Percentiles rank a stretch among this genome's conserved stretches.
Evolutionary conservation across 2,797 vertebrate species (phyloP).

Genomic region (Novumbra hubbsi): DNA sequence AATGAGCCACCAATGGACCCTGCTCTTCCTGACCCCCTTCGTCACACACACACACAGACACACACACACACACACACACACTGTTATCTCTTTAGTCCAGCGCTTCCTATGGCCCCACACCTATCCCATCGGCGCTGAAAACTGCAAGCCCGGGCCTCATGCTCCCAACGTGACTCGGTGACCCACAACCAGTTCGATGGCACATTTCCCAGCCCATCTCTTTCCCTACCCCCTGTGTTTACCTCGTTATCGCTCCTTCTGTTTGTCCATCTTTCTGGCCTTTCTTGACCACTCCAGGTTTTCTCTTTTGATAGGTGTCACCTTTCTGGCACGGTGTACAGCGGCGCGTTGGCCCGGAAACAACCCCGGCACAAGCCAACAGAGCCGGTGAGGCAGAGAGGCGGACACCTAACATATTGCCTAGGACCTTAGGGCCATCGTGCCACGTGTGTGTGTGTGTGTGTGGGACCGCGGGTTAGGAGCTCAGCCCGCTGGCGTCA

Average conservation of each 20-base stretch:
- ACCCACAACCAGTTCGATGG: constrained; percentile 63
- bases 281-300: constrained; percentile 50
- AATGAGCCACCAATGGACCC: constrained; percentile 40
- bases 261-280: constrained; percentile 66
- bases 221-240: constrained; percentile 43
- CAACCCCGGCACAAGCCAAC: constrained; percentile 44
- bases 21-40: constrained; percentile 8
- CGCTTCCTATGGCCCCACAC: constrained; percentile 78
- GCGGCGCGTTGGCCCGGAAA: constrained; percentile 53
- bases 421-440: constrained; percentile 53
- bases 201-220: constrained; percentile 42
- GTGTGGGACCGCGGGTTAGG: constrained; percentile 35
- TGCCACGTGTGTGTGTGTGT: constrained; percentile 8
- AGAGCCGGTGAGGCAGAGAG: constrained; percentile 30
- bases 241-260: constrained; percentile 60
- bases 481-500: constrained; percentile 55
- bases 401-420: constrained; percentile 41
- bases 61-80: constrained; percentile 42
- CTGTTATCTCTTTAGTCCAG: constrained; percentile 79
- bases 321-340: constrained; percentile 51
- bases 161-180: constrained; percentile 60
- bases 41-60: constrained; percentile 39
- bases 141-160: constrained; percentile 62
- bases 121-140: constrained; percentile 67
- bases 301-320: constrained; percentile 62